These are phyloP conservation scores for Endomychus coccineus DNA, from an alignment of 2,888 invertebrate genomes.

Conservation along the genomic window DNA sequence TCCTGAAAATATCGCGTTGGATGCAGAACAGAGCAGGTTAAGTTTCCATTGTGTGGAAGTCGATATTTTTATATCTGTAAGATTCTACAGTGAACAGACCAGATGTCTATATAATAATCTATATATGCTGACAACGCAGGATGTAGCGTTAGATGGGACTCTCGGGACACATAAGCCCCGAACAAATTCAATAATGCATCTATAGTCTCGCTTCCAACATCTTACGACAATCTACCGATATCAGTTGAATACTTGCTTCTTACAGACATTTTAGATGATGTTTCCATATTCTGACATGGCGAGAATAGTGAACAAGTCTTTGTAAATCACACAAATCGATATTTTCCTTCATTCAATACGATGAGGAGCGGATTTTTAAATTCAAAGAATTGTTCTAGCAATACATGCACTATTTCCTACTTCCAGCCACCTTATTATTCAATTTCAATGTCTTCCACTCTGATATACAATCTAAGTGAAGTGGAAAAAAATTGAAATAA, in stretches of 20 bases:
- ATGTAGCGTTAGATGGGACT: conserved; percentile 41
- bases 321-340: conserved; percentile 31
- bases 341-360: no score
- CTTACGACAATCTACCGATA: conserved; percentile 25
- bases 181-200: conserved; percentile 46
- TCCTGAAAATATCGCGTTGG: conserved; percentile 26
- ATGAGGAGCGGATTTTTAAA: no score
- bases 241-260: conserved; percentile 23
- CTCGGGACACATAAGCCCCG: conserved; percentile 43
- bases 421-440: no score
- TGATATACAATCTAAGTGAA: no score
- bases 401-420: no score
- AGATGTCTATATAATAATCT: conserved; percentile 48
- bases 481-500: no score
- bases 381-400: no score
- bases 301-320: conserved; percentile 39
- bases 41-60: conserved; percentile 21
- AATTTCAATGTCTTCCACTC: no score
- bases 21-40: conserved; percentile 19
- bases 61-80: conserved; percentile 42
- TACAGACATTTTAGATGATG: conserved; percentile 25
- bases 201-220: conserved; percentile 33
- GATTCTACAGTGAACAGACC: conserved; percentile 42
- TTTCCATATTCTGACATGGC: conserved; percentile 27
- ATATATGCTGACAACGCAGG: conserved; percentile 47